Evolutionary conservation across 2,888 invertebrate species (phyloP).

Genomic region (Lobophora halterata): DNA sequence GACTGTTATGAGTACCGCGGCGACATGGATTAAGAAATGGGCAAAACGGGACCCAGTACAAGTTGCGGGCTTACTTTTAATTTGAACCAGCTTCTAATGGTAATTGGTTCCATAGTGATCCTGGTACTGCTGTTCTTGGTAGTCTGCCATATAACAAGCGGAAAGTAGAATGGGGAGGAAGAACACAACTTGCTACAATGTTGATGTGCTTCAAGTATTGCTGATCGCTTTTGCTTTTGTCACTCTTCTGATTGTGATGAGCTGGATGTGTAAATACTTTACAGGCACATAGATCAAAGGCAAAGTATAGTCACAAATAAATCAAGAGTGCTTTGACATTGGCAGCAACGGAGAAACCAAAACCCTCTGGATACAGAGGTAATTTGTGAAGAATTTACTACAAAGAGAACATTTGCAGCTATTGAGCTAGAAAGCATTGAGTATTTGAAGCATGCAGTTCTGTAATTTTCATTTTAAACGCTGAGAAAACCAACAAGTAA

Average conservation of each 20-base stretch:
- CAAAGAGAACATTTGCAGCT: background rate
- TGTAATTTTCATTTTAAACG: no score
- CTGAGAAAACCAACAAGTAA: no score
- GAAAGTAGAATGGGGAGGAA: constrained; percentile 39
- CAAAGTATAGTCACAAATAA: no score
- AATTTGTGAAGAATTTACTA: no score
- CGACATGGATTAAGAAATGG: constrained; percentile 41
- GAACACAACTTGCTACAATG: constrained; percentile 34
- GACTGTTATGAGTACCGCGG: constrained; percentile 16
- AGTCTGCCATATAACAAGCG: constrained; percentile 60
- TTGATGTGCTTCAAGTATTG: constrained; percentile 53
- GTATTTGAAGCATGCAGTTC: no score
- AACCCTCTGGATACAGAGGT: no score
- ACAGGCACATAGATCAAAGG: constrained; percentile 33
- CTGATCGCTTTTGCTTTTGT: constrained; percentile 59
- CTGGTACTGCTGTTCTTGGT: constrained; percentile 56
- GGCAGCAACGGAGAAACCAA: no score
- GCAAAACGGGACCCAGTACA: constrained; percentile 11
- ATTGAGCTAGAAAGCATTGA: background rate
- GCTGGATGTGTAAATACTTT: constrained; percentile 65
- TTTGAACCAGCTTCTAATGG: constrained; percentile 60
- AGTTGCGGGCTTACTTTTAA: constrained; percentile 46
- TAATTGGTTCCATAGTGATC: constrained; percentile 58
- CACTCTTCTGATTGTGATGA: constrained; percentile 53
- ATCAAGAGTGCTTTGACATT: no score